Base-by-base conservation (phyloP, 1,140 invertebrate species). In the Atta cephalotes region DNA sequence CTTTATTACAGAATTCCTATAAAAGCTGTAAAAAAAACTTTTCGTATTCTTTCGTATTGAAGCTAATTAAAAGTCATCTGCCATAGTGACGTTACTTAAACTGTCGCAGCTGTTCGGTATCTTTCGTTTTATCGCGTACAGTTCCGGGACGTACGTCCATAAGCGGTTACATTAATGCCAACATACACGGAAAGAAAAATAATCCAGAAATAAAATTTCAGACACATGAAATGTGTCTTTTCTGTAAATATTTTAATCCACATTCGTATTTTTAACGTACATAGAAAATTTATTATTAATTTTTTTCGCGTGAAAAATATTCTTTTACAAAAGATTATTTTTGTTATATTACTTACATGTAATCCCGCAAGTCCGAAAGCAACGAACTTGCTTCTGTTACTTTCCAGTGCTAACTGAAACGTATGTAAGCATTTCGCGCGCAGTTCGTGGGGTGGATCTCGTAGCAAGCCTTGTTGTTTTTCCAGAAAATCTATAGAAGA, bases 321-420 rank as follows among this genome's bases (percentile, higher is more conserved):
- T 39, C 1, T 51, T 72, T 25, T 2, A 16, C 3, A 56, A 21
- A 60, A 53, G 58, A 62, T 16, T 62, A 49, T 70, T 9, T n/a
- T 18, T 25, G 1, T 39, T 4, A 12, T 74, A 0, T 62, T 87
- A 96, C 96, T 95, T 95, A 98, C 98, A 95, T 98, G 97, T 92
- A 98, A 97, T 86, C 98, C 98, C 93, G 97, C 97, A 21, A 99
- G 95, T 51, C 98, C 97, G 94, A 97, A 97, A 35, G 97, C 96
- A 65, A 98, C 97, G 82, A 99, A 97, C 95, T 98, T 98, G 91
- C 97, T 97, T 89, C 97, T 96, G 94, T 98, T 98, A 65, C 97
- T 98, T 94, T 99, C 98, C 74, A 99, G 94, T n/a, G 98, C 97
- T 90, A 98, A 95, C 94, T 98, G 98, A 90, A 99, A 95, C 10